Base-by-base conservation (phyloP, 2,797 vertebrate species). In the Rhynchonycteris naso region DNA sequence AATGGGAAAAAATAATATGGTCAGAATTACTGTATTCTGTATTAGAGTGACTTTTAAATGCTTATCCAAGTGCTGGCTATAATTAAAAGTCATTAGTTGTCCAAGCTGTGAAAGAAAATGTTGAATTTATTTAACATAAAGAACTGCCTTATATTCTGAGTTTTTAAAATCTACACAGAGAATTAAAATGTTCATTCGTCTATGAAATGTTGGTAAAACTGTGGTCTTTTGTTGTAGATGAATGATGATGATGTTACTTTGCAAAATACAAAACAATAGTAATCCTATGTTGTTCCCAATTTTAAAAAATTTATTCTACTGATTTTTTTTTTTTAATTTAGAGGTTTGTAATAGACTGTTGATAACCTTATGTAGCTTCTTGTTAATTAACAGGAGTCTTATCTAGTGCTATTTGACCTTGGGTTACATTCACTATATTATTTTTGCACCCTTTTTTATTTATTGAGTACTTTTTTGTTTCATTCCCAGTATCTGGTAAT, bases 401-500 rank as follows among this genome's bases (percentile, higher is more conserved):
- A 35, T 43, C 18, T 15, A 71, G 28, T 91, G 69, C 28, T 90
- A 0, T 88, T 94, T 87, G 83, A 69, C 28, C 3, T 74, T 43
- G 19, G 38, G 4, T 59, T 89, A n/a, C 22, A 33, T 80, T 94
- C 71, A 83, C 12, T 79, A n/a, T 35, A 47, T 47, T 75, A 30
- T 65, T 94, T 95, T 93, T 93, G 43, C 18, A 74, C 13, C 24
- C 2, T 12, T 93, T 93, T 61, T 26, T 75, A 69, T 68, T 93
- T 84, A 94, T 30, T 96, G 85, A 95, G 59, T 84, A 35, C 22
- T 16, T 96, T 93, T 95, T 63, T 75, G 91, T 94, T 92, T 91
- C 93, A 54, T 91, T 96, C 13, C 0, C 24, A 99, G 99, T 99
- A 99, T 98, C 98, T 99, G 97, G 99, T 99, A 98, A 99, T 99